phyloP scores from a whole-genome alignment of 2,888 invertebrate species.

The Sthenelais limicola region DNA sequence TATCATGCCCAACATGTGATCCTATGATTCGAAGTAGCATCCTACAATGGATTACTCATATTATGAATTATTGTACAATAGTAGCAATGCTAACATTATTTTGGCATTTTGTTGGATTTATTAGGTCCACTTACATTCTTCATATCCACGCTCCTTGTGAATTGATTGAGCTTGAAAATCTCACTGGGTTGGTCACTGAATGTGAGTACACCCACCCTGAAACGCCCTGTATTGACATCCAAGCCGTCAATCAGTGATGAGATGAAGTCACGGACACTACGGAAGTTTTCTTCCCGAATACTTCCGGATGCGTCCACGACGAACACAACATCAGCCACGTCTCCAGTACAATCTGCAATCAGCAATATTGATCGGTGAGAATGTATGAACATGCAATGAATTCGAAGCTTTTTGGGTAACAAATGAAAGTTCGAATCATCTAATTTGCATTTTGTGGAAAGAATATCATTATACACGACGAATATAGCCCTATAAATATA shows the following conservation, averaged over 20 bases:
- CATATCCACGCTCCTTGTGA: background rate
- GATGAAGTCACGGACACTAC: constrained; percentile 29
- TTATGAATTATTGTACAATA: no score
- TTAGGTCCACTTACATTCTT: constrained; percentile 3
- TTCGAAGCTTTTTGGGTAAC: no score
- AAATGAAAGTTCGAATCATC: no score
- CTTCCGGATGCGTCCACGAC: constrained; percentile 42
- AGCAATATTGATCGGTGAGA: background rate
- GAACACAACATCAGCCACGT: constrained; percentile 30
- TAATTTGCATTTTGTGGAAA: no score
- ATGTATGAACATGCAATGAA: no score
- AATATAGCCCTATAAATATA: no score
- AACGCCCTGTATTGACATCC: constrained; percentile 20
- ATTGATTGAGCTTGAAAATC: constrained; percentile 12
- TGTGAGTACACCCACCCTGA: constrained; percentile 13
- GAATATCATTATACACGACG: no score
- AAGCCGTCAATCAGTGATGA: constrained; percentile 19
- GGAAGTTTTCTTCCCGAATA: constrained; percentile 26
- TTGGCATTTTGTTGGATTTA: no score
- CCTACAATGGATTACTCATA: no score
- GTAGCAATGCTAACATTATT: no score
- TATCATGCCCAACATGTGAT: no score
- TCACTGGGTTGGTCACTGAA: constrained; percentile 20
- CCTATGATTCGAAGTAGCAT: no score
- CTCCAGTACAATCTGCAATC: constrained; percentile 16